phyloP scores from a whole-genome alignment of 2,113 vertebrate genomes.

The Centrocercus urophasianus region DNA sequence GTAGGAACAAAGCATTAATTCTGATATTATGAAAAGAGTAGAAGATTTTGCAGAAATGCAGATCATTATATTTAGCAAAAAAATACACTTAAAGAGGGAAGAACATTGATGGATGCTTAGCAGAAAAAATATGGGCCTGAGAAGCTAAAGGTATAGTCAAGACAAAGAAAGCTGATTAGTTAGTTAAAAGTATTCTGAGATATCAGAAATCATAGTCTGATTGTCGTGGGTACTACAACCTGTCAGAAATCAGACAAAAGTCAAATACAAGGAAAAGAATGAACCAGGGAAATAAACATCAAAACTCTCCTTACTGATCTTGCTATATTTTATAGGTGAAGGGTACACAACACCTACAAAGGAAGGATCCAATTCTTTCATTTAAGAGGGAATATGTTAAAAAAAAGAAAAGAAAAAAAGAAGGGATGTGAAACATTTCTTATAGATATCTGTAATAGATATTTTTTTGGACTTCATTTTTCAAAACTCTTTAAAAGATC shows the following conservation, averaged over 20 bases:
- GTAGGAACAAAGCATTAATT: not conserved
- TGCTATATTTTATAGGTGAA: not conserved
- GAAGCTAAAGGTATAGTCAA: not conserved
- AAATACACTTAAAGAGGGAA: not conserved
- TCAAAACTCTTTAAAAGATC: not conserved
- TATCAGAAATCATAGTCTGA: not conserved
- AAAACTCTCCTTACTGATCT: not conserved
- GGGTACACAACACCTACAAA: not conserved
- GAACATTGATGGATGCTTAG: not conserved
- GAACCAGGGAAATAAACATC: not conserved
- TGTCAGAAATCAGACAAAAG: not conserved
- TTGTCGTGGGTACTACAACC: not conserved
- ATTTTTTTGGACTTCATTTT: not conserved
- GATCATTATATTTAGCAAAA: not conserved
- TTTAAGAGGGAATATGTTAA: not conserved
- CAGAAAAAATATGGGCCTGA: not conserved
- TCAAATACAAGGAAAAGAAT: not conserved
- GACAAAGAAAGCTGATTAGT: not conserved
- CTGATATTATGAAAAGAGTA: not conserved
- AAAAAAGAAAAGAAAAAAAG: not conserved
- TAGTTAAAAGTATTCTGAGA: not conserved
- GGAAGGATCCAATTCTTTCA: not conserved
- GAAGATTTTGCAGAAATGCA: not conserved
- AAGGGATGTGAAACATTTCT: not conserved
- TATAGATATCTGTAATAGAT: not conserved